Percentiles rank a stretch among this genome's conserved stretches.
These are phyloP conservation scores for Megastigmus dorsalis DNA, from an alignment of 2,888 invertebrate genomes.

Conservation along the genomic window DNA sequence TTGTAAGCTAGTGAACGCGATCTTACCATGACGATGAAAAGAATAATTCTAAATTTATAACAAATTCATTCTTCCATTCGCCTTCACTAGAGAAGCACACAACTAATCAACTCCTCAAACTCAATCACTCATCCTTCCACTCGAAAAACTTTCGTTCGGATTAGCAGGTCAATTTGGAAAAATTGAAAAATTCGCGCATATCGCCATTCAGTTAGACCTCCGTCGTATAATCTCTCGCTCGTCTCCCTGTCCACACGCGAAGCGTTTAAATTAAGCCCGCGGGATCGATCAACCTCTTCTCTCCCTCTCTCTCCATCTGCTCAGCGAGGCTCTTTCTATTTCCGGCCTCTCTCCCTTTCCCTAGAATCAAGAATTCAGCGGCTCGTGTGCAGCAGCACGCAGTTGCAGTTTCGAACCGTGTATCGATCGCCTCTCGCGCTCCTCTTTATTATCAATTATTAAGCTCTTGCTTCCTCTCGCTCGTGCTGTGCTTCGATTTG, in stretches of 20 bases:
- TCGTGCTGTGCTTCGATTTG: neutral
- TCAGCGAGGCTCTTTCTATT: constrained; percentile 41
- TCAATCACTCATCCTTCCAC: neutral
- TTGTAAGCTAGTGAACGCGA: too few species aligned
- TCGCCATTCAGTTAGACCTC: neutral
- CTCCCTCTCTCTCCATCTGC: neutral
- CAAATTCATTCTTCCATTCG: too few species aligned
- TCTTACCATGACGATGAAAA: too few species aligned
- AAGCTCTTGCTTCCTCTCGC: constrained; percentile 28
- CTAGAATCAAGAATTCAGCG: constrained; percentile 26
- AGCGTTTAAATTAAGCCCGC: constrained; percentile 35
- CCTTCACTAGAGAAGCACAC: too few species aligned
- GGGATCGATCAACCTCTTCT: constrained; percentile 42
- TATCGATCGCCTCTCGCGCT: neutral
- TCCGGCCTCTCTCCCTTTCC: constrained; percentile 4
- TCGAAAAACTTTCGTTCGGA: neutral
- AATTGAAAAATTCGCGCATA: neutral
- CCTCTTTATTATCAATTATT: constrained; percentile 37
- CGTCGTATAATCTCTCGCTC: neutral
- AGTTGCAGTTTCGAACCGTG: neutral
- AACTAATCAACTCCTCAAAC: too few species aligned
- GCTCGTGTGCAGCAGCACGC: neutral
- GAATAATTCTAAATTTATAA: too few species aligned
- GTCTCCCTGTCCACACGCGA: neutral
- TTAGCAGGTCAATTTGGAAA: neutral